phyloP scores from a whole-genome alignment of 2,888 invertebrate genomes.

The Caenorhabditis japonica region DNA sequence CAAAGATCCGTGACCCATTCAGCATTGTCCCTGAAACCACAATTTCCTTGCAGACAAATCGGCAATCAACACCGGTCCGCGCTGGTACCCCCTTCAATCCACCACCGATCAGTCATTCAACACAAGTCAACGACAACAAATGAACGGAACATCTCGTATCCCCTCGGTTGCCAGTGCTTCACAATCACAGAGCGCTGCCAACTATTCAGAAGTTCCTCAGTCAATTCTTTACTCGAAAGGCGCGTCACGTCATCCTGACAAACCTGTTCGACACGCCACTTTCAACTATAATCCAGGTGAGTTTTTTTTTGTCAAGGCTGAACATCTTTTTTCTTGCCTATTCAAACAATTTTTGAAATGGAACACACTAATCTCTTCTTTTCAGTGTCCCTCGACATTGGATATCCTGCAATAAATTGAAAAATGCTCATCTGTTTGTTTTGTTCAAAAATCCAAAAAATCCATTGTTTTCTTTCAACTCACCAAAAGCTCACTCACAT shows the following conservation, averaged over 20 bases:
- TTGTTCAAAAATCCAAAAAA: constrained; percentile 4
- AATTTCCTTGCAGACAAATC: constrained; percentile 42
- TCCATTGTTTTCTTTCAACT: neutral
- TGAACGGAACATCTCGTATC: constrained; percentile 4
- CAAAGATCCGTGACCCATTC: too few relatives aligned
- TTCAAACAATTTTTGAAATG: neutral
- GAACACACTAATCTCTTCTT: constrained; percentile 1
- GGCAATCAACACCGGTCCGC: constrained; percentile 77
- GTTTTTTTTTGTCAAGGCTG: constrained; percentile 21
- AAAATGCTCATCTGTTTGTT: constrained; percentile 17
- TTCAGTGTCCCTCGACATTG: constrained; percentile 68
- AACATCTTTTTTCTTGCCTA: neutral
- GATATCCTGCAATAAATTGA: constrained; percentile 73
- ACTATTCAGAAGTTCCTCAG: constrained; percentile 40
- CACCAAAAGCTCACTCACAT: constrained; percentile 33
- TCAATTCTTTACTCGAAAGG: constrained; percentile 37
- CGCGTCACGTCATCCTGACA: constrained; percentile 42
- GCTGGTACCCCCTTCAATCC: constrained; percentile 80
- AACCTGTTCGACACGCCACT: constrained; percentile 47
- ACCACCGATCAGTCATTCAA: constrained; percentile 22
- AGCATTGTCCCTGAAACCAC: neutral
- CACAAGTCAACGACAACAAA: constrained; percentile 21
- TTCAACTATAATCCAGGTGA: constrained; percentile 56
- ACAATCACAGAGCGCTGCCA: constrained; percentile 18
- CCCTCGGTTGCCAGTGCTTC: constrained; percentile 32